Conservation (phyloP, 2,113 vertebrate species). For the Lamprologus ornatipinnis region DNA sequence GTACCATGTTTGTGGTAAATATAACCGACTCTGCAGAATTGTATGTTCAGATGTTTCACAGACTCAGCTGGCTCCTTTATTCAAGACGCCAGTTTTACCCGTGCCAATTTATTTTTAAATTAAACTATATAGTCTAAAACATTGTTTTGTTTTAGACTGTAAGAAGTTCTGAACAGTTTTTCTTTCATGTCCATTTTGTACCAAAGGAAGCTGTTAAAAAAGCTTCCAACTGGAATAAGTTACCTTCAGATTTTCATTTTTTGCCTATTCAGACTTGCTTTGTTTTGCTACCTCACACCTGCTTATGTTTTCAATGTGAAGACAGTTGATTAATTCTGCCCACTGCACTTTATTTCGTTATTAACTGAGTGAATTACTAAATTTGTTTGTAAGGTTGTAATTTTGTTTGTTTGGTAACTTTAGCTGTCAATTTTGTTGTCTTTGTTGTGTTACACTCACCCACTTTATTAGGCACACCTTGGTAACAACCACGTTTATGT, state of each 20-base stretch:
- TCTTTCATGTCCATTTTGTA: neutral
- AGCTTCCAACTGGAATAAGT: neutral
- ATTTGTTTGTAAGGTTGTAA: neutral
- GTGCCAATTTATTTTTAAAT: neutral
- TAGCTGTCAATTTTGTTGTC: neutral
- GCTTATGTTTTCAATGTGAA: neutral
- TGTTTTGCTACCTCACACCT: neutral
- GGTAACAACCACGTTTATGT: neutral
- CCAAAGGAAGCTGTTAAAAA: neutral
- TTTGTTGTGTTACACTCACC: neutral
- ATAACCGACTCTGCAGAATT: neutral
- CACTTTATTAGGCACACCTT: neutral
- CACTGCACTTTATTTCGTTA: rapidly evolving
- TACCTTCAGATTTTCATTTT: neutral
- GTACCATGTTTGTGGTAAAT: neutral
- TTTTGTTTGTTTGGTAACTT: neutral
- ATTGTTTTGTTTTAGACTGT: neutral
- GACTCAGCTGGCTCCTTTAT: neutral
- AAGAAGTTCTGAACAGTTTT: neutral
- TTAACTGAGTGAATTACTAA: neutral
- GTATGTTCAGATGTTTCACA: neutral
- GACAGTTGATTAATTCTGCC: neutral
- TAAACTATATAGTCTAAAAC: neutral
- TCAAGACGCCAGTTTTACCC: rapidly evolving
- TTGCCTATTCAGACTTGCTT: neutral